Evolutionary conservation across 1,140 invertebrate species (phyloP).

Genomic region (Rhagoletis zephyria): DNA sequence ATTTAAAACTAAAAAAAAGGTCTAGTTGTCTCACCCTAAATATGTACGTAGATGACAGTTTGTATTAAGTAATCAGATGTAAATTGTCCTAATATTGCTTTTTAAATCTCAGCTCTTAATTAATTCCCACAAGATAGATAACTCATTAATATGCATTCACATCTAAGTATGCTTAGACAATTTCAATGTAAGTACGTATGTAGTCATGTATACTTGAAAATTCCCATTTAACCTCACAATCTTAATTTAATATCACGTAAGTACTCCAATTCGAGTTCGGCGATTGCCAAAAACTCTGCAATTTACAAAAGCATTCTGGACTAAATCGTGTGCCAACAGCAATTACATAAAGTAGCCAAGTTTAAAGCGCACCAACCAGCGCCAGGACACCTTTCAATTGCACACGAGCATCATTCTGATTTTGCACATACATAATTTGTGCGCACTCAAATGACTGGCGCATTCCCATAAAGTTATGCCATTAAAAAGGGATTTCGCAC

Average conservation of each 20-base stretch:
- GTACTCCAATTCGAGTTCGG: too few relatives aligned
- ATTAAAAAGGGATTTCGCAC: constrained; percentile 48
- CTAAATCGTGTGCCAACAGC: constrained; percentile 9
- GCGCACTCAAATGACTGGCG: constrained; percentile 32
- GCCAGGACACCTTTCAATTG: background rate
- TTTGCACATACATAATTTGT: constrained; percentile 1
- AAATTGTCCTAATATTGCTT: too few relatives aligned
- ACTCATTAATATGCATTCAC: too few relatives aligned
- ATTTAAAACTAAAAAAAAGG: too few relatives aligned
- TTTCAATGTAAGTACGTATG: too few relatives aligned
- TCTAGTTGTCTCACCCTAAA: too few relatives aligned
- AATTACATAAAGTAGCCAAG: constrained; percentile 44
- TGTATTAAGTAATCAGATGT: too few relatives aligned
- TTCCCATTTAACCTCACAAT: background rate
- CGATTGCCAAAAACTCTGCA: background rate
- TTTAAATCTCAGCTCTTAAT: too few relatives aligned
- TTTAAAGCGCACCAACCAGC: constrained; percentile 6
- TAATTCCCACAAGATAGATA: too few relatives aligned
- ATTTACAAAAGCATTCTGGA: background rate
- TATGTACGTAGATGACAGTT: too few relatives aligned
- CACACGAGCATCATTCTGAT: constrained; percentile 18
- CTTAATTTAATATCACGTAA: background rate
- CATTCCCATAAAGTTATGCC: constrained; percentile 39
- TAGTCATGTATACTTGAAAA: background rate
- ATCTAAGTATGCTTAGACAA: too few relatives aligned